Evolutionary conservation across 2,888 invertebrate genomes (phyloP), one percentile per base, ranked within the genome.

Genomic region (Drosophila cognata): DNA sequence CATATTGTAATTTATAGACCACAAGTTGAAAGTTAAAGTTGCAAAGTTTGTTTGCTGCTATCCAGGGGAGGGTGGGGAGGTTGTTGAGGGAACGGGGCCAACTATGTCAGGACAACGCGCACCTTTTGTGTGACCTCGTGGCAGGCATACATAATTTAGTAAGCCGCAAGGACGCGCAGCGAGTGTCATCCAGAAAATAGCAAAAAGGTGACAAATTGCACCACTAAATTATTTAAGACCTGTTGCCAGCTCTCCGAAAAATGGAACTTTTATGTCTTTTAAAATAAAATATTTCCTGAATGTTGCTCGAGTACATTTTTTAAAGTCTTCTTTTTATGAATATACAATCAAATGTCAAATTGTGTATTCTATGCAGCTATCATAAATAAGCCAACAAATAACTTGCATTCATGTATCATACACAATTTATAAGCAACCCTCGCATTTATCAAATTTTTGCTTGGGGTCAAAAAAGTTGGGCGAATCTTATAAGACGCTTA

Each of bases 1-100:
- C 82, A 81, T 90, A 86, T 88, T 86, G 85, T 88, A 90, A 90
- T 86, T 86, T 86, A 90, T 88, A 88, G 90, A 90, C 83, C 82
- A 51, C 82, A 69, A 78, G 74, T 63, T 57, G 65, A 48, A 70
- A 79, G 79, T 64, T 66, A 36, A 76, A 76, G 68, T 79, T 78
- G 48, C 55, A 59, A 78, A 71, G 70, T 71, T 82, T 63, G 61
- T 56, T 57, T 16, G 51, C 51, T 46, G 7, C 25, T 38, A 11
- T 28, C 28, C 10, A 36, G 10, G 13, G 2, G 11, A 11, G 29
- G 0, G 7, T 0, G 18, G 10, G 18, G 1, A 29, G 16, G 16
- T 2, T 8, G 46, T 16, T 16, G 4, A 21, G 16, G 46, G 16
- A 33, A 21, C 11, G 62, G 41, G 51, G 52, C 52, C 36, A 64